Base-by-base conservation (phyloP, 2,888 invertebrate species). In the Pollenia angustigena region DNA sequence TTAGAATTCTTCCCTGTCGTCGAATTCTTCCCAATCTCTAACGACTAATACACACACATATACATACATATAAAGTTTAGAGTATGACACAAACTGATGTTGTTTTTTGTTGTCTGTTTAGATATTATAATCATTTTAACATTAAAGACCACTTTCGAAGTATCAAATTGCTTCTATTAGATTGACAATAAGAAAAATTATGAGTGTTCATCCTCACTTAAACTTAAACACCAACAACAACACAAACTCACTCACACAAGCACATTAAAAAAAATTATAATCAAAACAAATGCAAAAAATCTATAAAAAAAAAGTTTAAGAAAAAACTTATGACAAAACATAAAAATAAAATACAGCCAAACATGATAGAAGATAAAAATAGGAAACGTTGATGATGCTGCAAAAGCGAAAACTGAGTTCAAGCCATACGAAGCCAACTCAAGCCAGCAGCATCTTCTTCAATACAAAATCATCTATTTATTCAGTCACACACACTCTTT, bases 101-200 rank as follows among this genome's bases (percentile, higher is more conserved):
- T 68, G 46, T 74, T 76, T 72, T 16, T 64, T 50, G 78, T 50
- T 69, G 82, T 75, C 82, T 66, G 62, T 80, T 86, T 62, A 64
- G 80, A 86, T 86, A 79, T 71, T 76, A 83, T 82, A 83, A 79
- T 83, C 79, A 83, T 83, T 83, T 83, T 75, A 82, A 79, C 82
- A 86, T 86, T 82, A 86, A 83, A 86, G 69, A 83, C 75, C 82
- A 86, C 86, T 82, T 85, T 74, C 68, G 23, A 78, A 83, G 75
- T 86, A 86, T 86, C 82, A 80, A 86, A 83, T 86, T 86, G 86
- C 86, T 69, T 68, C 69, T 79, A 86, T 82, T 82, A 82, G 75
- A 83, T 80, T 82, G 82, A 82, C 86, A 75, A 86, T 79, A 82
- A 79, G 79, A 81, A 85, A 81, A 85, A 79, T 79, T 74, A 82